These are phyloP conservation scores for Synanthedon tipuliformis DNA, from an alignment of 2,888 invertebrate genomes.

Conservation along the genomic window DNA sequence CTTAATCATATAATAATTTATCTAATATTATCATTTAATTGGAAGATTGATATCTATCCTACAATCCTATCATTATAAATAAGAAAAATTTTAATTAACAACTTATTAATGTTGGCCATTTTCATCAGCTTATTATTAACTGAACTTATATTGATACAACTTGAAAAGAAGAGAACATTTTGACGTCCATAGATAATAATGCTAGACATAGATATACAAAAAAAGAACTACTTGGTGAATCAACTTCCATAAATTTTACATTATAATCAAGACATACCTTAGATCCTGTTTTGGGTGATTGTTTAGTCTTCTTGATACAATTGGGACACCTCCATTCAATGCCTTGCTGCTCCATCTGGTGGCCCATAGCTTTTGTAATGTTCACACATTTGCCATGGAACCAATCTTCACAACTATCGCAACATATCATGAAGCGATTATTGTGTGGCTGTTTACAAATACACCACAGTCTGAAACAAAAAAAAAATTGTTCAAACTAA, in stretches of 20 bases:
- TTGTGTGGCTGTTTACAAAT: conserved; percentile 95
- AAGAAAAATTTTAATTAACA: too few relatives aligned
- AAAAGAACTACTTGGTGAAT: too few relatives aligned
- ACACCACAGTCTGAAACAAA: conserved; percentile 82
- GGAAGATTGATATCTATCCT: too few relatives aligned
- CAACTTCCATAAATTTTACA: too few relatives aligned
- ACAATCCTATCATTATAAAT: too few relatives aligned
- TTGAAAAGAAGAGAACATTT: neutral
- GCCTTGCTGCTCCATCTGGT: conserved; percentile 90
- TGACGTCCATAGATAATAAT: neutral
- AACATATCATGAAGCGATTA: conserved; percentile 97
- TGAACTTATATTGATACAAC: too few relatives aligned
- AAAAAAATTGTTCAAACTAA: neutral
- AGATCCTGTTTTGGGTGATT: conserved; percentile 20
- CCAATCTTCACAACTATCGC: conserved; percentile 96
- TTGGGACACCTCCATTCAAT: conserved; percentile 91
- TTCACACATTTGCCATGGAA: conserved; percentile 98
- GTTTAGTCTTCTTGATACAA: conserved; percentile 74
- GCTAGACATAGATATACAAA: too few relatives aligned
- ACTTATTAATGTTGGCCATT: too few relatives aligned
- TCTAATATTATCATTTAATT: too few relatives aligned
- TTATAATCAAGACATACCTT: too few relatives aligned
- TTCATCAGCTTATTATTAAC: too few relatives aligned
- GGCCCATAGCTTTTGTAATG: conserved; percentile 90
- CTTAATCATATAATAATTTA: too few relatives aligned